Conservation (phyloP, 2,797 vertebrate species). For the Liasis olivaceus region DNA sequence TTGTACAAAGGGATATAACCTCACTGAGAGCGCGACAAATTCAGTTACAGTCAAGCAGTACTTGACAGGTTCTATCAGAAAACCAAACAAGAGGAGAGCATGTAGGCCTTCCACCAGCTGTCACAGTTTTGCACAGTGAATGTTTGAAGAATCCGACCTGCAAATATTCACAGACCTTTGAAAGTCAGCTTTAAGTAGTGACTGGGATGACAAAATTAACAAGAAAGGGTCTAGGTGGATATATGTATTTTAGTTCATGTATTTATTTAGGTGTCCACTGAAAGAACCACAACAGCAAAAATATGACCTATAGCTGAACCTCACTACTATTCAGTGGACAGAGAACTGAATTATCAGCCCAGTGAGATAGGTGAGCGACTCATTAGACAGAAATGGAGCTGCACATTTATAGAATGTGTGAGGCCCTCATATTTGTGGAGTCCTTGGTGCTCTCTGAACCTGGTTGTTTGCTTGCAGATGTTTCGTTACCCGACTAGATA, state of each 20-base stretch:
- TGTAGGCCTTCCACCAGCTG: conserved; percentile 65
- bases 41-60: conserved; percentile 72
- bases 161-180: conserved; percentile 72
- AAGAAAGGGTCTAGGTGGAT: conserved; percentile 57
- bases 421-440: background rate
- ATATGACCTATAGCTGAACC: conserved; percentile 47
- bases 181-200: conserved; percentile 70
- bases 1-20: conserved; percentile 66
- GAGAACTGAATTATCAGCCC: background rate
- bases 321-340: conserved; percentile 45
- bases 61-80: conserved; percentile 78
- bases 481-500: background rate
- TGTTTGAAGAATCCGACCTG: conserved; percentile 77
- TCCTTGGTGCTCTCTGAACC: background rate
- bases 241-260: conserved; percentile 46
- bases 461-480: background rate
- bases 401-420: background rate
- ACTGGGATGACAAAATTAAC: conserved; percentile 71
- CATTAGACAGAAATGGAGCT: background rate
- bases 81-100: conserved; percentile 74
- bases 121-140: conserved; percentile 77
- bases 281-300: conserved; percentile 42
- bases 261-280: conserved; percentile 63
- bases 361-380: background rate
- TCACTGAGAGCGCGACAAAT: conserved; percentile 71